These are phyloP conservation scores for Sitophilus oryzae DNA, from an alignment of 1,140 invertebrate genomes.

Conservation along the genomic window DNA sequence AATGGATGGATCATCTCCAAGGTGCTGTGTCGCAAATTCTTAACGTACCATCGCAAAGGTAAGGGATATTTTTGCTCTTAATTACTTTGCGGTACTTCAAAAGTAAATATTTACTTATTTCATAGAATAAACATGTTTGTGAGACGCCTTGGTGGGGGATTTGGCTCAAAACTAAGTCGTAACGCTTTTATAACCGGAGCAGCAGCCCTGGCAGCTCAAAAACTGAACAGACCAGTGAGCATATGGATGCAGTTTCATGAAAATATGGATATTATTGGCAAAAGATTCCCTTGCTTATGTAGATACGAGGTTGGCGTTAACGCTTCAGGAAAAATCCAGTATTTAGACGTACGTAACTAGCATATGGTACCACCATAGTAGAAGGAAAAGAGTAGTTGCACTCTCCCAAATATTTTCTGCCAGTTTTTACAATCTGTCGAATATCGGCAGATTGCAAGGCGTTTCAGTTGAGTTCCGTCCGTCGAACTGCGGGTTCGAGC, in stretches of 20 bases:
- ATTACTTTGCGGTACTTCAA: too few relatives aligned
- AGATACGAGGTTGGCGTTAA: constrained; percentile 66
- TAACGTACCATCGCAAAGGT: constrained; percentile 47
- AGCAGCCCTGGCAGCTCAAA: constrained; percentile 52
- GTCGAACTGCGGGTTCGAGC: too few relatives aligned
- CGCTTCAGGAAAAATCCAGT: constrained; percentile 58
- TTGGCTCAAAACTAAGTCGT: constrained; percentile 57
- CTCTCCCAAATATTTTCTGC: too few relatives aligned
- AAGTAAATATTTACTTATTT: too few relatives aligned
- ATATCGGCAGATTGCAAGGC: too few relatives aligned
- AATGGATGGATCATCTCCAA: constrained; percentile 62
- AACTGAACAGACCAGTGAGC: constrained; percentile 52
- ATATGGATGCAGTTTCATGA: constrained; percentile 56
- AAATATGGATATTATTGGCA: constrained; percentile 58
- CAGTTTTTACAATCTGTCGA: too few relatives aligned
- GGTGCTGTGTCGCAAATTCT: constrained; percentile 53
- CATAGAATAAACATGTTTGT: constrained; percentile 50
- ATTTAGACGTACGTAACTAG: constrained; percentile 1
- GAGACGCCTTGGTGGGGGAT: constrained; percentile 62
- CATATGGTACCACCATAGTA: too few relatives aligned
- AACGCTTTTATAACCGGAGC: constrained; percentile 46
- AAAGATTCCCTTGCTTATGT: constrained; percentile 47
- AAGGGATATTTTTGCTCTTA: too few relatives aligned
- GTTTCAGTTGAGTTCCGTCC: too few relatives aligned
- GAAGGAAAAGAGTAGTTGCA: too few relatives aligned